These are phyloP conservation scores for Augochlorella aurata DNA, from an alignment of 2,888 invertebrate species.

Conservation along the genomic window DNA sequence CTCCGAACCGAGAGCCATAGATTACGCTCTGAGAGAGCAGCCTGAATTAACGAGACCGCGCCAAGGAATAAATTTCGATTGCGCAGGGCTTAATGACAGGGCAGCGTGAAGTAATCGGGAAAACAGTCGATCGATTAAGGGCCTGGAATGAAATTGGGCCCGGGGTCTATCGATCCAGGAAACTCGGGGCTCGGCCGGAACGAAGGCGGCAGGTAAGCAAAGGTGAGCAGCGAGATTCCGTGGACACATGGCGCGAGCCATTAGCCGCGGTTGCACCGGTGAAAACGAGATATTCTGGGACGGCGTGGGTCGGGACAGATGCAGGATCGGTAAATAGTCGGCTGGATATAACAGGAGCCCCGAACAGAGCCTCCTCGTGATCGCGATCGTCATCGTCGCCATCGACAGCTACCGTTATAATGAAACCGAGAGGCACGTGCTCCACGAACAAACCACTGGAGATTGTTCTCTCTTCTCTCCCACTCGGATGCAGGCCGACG, in stretches of 20 bases:
- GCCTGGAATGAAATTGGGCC: constrained; percentile 4
- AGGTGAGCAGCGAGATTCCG: constrained; percentile 47
- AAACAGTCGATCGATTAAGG: constrained; percentile 36
- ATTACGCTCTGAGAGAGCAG: too few relatives aligned
- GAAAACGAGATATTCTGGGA: constrained; percentile 55
- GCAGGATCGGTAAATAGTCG: constrained; percentile 65
- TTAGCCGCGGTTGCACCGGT: constrained; percentile 58
- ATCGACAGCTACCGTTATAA: constrained; percentile 69
- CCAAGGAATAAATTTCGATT: neutral
- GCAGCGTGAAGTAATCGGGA: neutral
- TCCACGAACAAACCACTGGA: constrained; percentile 35
- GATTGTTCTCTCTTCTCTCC: neutral
- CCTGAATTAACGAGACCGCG: too few relatives aligned
- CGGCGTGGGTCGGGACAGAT: constrained; percentile 62
- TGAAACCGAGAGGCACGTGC: constrained; percentile 65
- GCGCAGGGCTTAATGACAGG: neutral
- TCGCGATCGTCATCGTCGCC: constrained; percentile 58
- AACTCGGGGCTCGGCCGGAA: constrained; percentile 55
- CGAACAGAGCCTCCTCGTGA: constrained; percentile 9
- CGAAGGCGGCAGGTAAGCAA: constrained; percentile 69
- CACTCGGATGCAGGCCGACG: constrained; percentile 31
- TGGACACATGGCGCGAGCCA: constrained; percentile 68
- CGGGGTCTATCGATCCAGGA: constrained; percentile 51
- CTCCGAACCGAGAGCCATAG: too few relatives aligned
- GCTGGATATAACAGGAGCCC: constrained; percentile 53